phyloP scores from a whole-genome alignment of 1,140 invertebrate species.

The Panagrolaimus sp. region DNA sequence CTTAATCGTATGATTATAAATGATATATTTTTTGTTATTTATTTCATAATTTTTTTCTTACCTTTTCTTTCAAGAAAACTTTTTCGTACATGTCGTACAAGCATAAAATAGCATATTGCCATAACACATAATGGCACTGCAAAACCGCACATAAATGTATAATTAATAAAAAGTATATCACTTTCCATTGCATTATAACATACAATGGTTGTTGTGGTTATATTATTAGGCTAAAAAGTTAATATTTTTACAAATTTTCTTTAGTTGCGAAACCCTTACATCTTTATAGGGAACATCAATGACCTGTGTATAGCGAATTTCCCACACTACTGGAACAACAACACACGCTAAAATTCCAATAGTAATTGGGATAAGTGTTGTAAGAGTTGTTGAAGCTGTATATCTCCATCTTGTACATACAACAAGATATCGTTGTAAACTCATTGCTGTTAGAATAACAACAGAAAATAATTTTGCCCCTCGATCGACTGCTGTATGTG shows the following conservation, averaged over 20 bases:
- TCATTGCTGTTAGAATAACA: slow-evolving; percentile 27
- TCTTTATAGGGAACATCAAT: neutral
- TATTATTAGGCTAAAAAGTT: neutral
- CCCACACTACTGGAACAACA: slow-evolving; percentile 23
- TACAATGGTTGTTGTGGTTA: too few species aligned
- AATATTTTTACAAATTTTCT: neutral
- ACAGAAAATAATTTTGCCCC: slow-evolving; percentile 28
- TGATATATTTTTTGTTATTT: slow-evolving; percentile 13
- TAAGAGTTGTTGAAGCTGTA: slow-evolving; percentile 17
- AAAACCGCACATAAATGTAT: slow-evolving; percentile 25
- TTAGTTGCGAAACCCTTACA: neutral
- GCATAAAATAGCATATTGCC: slow-evolving; percentile 25
- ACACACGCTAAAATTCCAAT: slow-evolving; percentile 23
- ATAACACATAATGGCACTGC: slow-evolving; percentile 20
- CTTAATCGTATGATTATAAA: neutral
- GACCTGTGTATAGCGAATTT: neutral
- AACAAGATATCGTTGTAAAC: slow-evolving; percentile 24
- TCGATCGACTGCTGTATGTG: slow-evolving; percentile 18
- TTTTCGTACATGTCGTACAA: slow-evolving; percentile 24
- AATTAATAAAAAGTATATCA: slow-evolving; percentile 15
- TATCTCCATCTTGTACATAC: slow-evolving; percentile 25
- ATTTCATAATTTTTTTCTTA: too few species aligned
- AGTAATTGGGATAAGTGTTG: slow-evolving; percentile 20
- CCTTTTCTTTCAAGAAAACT: slow-evolving; percentile 26
- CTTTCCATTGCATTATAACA: too few species aligned